Evolutionary conservation across 2,888 invertebrate genomes (phyloP), one percentile per base, ranked within the genome.

Genomic region (Junonia oenone): DNA sequence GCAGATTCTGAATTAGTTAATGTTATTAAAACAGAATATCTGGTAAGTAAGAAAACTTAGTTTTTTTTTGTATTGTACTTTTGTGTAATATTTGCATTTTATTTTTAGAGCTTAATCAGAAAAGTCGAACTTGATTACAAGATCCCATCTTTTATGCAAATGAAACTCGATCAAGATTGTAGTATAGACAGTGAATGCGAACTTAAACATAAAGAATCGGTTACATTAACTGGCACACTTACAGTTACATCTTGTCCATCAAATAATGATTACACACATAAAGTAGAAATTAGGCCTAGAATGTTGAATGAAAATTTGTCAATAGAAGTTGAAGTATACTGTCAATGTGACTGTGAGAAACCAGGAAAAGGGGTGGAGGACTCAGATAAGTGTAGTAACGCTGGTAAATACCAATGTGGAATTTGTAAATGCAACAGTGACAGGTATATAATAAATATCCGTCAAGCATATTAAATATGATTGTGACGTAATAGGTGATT

Each of bases 281-380:
- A 19, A 9, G 26, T 75, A 13, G 59, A 55, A 9, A 59, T 78
- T 6, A 63, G 66, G 1, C 95, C 95, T 0, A 91, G 92, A 9
- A 94, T 93, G 9, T 75, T 96, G 5, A 89, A 92, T 43, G 96
- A 96, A 70, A 91, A 91, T 59, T 78, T 97, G 14, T 81, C 73
- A 1, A 84, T 97, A 35, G 90, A 94, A 45, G 73, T 97, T 35
- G 92, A 94, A 59, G 89, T 95, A n/a, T 80, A 93, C 35, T 97
- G 97, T 72, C 91, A 93, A 62, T 97, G 97, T 75, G 90, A 92
- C 6, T 97, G 97, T 78, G 95, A 95, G 70, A 82, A 79, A 46
- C 19, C 46, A 73, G 56, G 68, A 33, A 81, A 62, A 26, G 73
- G 68, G 65, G 71, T 73, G 37, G 50, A 48, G 3, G 78, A 90